Percentiles rank a stretch among this genome's conserved stretches.
Conservation (phyloP, 2,888 invertebrate species). For the Thalpophila matura region DNA sequence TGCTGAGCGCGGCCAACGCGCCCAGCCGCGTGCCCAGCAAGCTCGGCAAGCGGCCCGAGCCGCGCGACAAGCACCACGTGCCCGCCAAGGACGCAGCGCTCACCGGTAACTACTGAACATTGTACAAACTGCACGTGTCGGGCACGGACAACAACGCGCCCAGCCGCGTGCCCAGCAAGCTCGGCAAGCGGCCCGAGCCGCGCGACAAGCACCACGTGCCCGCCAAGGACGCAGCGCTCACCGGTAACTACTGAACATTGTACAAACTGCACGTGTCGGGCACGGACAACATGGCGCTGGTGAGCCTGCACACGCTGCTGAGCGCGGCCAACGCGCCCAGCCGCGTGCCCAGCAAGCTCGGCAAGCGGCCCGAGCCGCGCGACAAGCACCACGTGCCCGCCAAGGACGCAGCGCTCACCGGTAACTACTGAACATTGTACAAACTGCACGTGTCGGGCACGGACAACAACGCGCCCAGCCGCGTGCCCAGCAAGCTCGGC, state of each 20-base stretch:
- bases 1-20: constrained; percentile 79
- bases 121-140: too few relatives aligned
- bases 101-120: constrained; percentile 75
- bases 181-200: too few relatives aligned
- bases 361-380: constrained; percentile 64
- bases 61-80: constrained; percentile 71
- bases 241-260: too few relatives aligned
- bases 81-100: constrained; percentile 77
- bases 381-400: constrained; percentile 73
- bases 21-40: constrained; percentile 71
- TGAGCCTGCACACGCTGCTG: constrained; percentile 85
- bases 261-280: too few relatives aligned
- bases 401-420: constrained; percentile 76
- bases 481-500: too few relatives aligned
- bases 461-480: too few relatives aligned
- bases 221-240: too few relatives aligned
- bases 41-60: constrained; percentile 64
- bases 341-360: constrained; percentile 72
- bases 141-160: too few relatives aligned
- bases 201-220: too few relatives aligned
- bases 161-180: too few relatives aligned
- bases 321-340: constrained; percentile 74
- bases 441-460: too few relatives aligned
- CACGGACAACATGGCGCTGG: constrained; percentile 83
- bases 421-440: too few relatives aligned